phyloP scores from a whole-genome alignment of 2,888 invertebrate species.

The Dicyrtomina minuta region DNA sequence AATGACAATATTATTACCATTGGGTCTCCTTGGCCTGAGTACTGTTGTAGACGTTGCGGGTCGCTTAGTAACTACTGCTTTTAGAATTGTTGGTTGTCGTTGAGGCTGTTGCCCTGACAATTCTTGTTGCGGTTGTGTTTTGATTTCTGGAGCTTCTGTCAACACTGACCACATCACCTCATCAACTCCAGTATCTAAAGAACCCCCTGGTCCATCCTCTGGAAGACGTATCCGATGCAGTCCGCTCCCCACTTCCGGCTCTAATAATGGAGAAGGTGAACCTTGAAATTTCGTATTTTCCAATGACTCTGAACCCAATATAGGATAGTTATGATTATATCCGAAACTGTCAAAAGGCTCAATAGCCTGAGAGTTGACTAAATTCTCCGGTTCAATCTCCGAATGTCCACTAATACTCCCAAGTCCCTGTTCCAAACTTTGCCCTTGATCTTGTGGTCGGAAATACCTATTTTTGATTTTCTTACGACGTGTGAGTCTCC shows the following conservation, averaged over 20 bases:
- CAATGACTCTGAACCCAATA: not conserved
- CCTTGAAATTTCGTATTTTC: not conserved
- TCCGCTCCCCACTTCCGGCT: too few species aligned
- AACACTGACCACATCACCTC: not conserved
- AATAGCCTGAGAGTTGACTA: not conserved
- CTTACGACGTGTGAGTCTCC: conserved; percentile 9
- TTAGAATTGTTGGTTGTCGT: not conserved
- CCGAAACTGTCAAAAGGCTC: not conserved
- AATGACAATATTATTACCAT: conserved; percentile 9
- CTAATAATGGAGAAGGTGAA: not conserved
- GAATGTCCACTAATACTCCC: not conserved
- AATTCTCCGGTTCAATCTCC: conserved; percentile 10
- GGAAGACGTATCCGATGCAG: too few species aligned
- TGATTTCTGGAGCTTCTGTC: not conserved
- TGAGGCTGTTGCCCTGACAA: too few species aligned
- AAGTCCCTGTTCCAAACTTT: too few species aligned
- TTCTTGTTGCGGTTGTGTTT: too few species aligned
- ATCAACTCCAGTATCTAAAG: too few species aligned
- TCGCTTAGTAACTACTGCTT: not conserved
- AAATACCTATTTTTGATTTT: conserved; percentile 11
- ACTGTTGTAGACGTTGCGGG: not conserved
- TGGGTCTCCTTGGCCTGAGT: not conserved
- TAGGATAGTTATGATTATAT: not conserved
- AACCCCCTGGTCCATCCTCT: too few species aligned
- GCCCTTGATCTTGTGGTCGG: not conserved